Evolutionary conservation across 2,113 vertebrate species (phyloP), one percentile per base, ranked within the genome.

Genomic region (Nanorana parkeri): DNA sequence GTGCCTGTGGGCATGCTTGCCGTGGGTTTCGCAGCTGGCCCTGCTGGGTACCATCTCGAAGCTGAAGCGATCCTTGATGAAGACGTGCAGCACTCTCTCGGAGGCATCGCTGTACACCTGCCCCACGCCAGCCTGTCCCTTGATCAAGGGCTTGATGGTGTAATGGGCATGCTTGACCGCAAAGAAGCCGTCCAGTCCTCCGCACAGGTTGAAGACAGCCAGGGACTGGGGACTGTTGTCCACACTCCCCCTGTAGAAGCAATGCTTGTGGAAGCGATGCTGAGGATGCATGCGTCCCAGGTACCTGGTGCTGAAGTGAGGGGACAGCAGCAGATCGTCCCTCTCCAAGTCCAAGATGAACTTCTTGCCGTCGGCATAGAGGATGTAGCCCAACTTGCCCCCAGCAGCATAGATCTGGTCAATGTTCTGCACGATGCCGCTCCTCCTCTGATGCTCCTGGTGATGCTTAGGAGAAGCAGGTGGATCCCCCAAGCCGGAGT

Each of bases 271-370:
- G 19, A 86, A 91, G 67, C 86, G 88, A 15, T 29, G 85, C 78
- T 77, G 61, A 55, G 61, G 63, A 56, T 65, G 78, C 77, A 86
- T 64, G 3, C 88, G 86, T 55, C 84, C 85, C 84, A 89, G 88
- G 58, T 90, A 90, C 81, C 85, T 75, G 68, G 84, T 89, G 84
- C 86, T 89, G 78, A 90, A 88, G 55, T 85, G 91, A 80, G 88
- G 85, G 66, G 92, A 89, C 84, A 91, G 89, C 80, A 92, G 78
- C 58, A 91, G 87, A 29, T 89, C 94, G 66, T 96, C 96, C 65
- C 94, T 88, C 87, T 97, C 96, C 93, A 98, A 87, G 88, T 98
- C 96, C 83, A 99, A 86, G 66, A 96, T 94, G 81, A 99, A 98
- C 52, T 95, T 92, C 86, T 88, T 90, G 54, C 93, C 94, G 52